Evolutionary conservation across 1,140 invertebrate species (phyloP), one percentile per base, ranked within the genome.

Genomic region (Drosophila persimilis): DNA sequence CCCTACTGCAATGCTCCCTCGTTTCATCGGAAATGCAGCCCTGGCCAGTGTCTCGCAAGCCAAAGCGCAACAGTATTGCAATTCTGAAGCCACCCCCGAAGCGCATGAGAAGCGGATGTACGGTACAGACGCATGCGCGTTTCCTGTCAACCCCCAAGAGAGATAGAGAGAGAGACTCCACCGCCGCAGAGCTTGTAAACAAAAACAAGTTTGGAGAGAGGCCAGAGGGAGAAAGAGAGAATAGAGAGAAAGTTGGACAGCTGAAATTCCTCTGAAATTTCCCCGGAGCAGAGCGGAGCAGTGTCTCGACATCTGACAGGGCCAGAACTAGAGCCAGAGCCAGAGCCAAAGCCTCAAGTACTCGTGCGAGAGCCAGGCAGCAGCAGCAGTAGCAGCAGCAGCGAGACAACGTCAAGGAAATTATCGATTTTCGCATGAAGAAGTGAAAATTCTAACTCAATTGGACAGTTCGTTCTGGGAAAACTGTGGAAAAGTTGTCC

Each of bases 371-470:
- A 73, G 41, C 59, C 26, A 20, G 20, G 1, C 1, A 31, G 2
- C 29, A 31, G 7, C 29, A n/a, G n/a, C n/a, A n/a, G n/a, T n/a
- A n/a, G n/a, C n/a, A 29, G 7, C 29, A 26, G 24, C 15, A 46
- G 26, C 44, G 26, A 39, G 24, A 58, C 20, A 20, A 20, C 80
- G 77, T 76, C 65, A 77, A 90, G 89, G 89, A 89, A 90, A 90
- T 89, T 90, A 90, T 90, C 57, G 89, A 90, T 90, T 90, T 86
- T 90, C 50, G 48, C 57, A 64, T 61, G 57, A 48, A 13, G 61
- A 63, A 76, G 84, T 89, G 83, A 88, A 88, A 88, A 89, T 24
- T 48, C 35, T 3, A 45, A 35, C 63, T 69, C 9, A 26, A 45
- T 41, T 45, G 24, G 35, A 39, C 35, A 39, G 35, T 39, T 35